Evolutionary conservation across 1,140 invertebrate species (phyloP), one percentile per base, ranked within the genome.

Genomic region (Halyomorpha halys): DNA sequence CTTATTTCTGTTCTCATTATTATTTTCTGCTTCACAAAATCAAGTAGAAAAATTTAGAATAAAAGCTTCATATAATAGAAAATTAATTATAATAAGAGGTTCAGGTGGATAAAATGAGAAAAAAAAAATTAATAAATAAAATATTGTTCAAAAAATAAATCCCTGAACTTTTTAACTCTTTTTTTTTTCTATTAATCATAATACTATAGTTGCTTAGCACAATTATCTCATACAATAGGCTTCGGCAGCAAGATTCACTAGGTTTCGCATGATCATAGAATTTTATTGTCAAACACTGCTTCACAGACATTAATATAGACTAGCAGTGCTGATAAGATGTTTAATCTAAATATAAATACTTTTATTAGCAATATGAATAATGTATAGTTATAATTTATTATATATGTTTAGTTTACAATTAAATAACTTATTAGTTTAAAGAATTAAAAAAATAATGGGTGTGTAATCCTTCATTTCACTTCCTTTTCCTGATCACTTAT

Each of bases 151-250:
- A 39, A 49, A 49, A 18, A 18, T 19, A 8, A 56, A 56, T 15
- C 6, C 53, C 53, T 56, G 53, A 56, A 56, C 53, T 56, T 56
- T 56, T 56, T 56, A 56, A 25, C 23, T 25, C 14, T n/a, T n/a
- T n/a, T 49, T 49, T 49, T 49, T 49, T 19, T 49, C 14, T 49
- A 49, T 49, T 49, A 19, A 19, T 56, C 21, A 21, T 27, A 56
- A 56, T 56, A 25, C 6, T 8, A 56, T 56, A 56, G 53, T 23
- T 23, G 53, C 53, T 56, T 56, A 56, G 53, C 53, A 56, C 23
- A 23, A 23, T 18, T 25, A 23, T 11, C 18, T 56, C 6, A 27
- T 56, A 25, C 23, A 49, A 56, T 23, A 56, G 53, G 18, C 23
- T 56, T 19, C 53, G 19, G 53, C 53, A 56, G 53, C 14, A 25